Percentiles rank a stretch among this genome's conserved stretches.
Conservation (phyloP, 2,888 invertebrate species). For the Agrotis ipsilon region DNA sequence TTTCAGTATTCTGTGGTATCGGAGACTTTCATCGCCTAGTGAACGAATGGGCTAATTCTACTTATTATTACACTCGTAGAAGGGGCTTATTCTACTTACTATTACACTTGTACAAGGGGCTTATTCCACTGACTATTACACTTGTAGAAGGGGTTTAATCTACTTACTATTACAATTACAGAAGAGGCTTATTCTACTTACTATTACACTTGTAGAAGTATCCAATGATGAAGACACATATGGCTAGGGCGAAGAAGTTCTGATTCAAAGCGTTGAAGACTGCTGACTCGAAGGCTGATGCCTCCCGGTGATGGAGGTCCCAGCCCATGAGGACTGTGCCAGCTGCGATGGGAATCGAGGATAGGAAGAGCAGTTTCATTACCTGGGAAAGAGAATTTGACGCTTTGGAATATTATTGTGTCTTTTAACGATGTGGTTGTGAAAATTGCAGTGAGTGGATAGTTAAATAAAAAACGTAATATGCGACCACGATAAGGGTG, state of each 20-base stretch:
- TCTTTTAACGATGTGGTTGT: background rate
- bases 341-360: slow-evolving; percentile 81
- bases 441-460: background rate
- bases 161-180: too few relatives aligned
- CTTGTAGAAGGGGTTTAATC: too few relatives aligned
- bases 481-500: too few relatives aligned
- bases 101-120: too few relatives aligned
- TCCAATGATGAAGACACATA: slow-evolving; percentile 85
- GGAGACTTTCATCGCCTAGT: too few relatives aligned
- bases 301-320: slow-evolving; percentile 86
- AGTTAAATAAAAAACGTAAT: too few relatives aligned
- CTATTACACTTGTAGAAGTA: slow-evolving; percentile 85
- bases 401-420: too few relatives aligned
- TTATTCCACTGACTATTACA: too few relatives aligned
- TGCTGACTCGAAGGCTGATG: slow-evolving; percentile 84
- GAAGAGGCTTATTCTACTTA: slow-evolving; percentile 69
- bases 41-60: too few relatives aligned
- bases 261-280: slow-evolving; percentile 86
- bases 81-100: too few relatives aligned
- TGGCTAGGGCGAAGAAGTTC: slow-evolving; percentile 87
- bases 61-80: too few relatives aligned
- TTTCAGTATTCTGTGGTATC: too few relatives aligned
- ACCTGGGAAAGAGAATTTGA: slow-evolving; percentile 72
- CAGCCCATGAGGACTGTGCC: slow-evolving; percentile 86
- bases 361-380: slow-evolving; percentile 78